Evolutionary conservation across 2,113 vertebrate species (phyloP).

Genomic region (Ptilorrhoa leucosticta): DNA sequence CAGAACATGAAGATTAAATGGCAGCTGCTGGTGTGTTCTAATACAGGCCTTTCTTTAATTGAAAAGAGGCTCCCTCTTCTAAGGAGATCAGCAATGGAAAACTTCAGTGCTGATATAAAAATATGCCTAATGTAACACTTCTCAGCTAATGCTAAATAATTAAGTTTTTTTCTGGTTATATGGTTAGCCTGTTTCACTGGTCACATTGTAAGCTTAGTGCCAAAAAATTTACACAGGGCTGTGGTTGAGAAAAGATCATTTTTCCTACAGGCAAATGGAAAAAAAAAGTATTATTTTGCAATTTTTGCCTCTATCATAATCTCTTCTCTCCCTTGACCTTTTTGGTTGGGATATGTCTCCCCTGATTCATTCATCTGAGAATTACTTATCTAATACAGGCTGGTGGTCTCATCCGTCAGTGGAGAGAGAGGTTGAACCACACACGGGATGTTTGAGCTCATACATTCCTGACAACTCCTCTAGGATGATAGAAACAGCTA

Average conservation of each 20-base stretch:
- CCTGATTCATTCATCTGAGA: not conserved
- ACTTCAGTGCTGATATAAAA: not conserved
- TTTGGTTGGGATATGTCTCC: not conserved
- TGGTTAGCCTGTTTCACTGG: not conserved
- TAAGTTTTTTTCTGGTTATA: not conserved
- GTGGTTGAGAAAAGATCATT: not conserved
- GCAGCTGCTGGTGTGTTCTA: constrained; percentile 54
- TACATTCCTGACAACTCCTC: not conserved
- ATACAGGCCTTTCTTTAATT: not conserved
- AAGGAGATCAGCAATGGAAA: not conserved
- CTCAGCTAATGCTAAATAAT: not conserved
- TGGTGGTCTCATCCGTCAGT: not conserved
- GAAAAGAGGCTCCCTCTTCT: not conserved
- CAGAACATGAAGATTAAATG: constrained; percentile 43
- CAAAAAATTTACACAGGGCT: not conserved
- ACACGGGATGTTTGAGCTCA: not conserved
- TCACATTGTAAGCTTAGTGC: not conserved
- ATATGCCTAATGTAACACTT: not conserved
- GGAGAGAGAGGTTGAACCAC: not conserved
- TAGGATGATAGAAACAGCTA: not conserved
- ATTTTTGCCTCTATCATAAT: not conserved
- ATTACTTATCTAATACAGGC: not conserved
- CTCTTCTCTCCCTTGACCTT: not conserved
- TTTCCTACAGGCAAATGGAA: not conserved
- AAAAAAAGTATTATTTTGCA: not conserved